phyloP scores from a whole-genome alignment of 2,888 invertebrate genomes.

The Meandrusa payeni region DNA sequence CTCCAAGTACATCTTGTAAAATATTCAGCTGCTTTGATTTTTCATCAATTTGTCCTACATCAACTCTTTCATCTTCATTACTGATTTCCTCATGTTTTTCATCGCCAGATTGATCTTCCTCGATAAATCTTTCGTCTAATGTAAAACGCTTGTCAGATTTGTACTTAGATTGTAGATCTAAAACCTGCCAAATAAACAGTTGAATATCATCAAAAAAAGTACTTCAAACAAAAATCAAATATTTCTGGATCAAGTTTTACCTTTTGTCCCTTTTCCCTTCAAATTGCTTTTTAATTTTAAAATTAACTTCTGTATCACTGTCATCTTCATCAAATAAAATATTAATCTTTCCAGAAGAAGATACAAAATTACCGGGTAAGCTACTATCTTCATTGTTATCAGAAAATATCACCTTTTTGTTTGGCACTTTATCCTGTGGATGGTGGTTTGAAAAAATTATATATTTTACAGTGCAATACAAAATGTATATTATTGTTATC shows the following conservation, averaged over 20 bases:
- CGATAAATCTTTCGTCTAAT: conserved; percentile 87
- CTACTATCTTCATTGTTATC: conserved; percentile 65
- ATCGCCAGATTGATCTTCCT: conserved; percentile 67
- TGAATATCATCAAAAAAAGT: too few species aligned
- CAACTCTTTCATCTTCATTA: conserved; percentile 54
- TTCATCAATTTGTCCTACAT: conserved; percentile 63
- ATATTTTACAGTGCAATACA: too few species aligned
- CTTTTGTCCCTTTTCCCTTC: conserved; percentile 84
- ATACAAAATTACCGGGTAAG: conserved; percentile 5
- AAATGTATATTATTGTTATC: too few species aligned
- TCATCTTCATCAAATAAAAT: conserved; percentile 76
- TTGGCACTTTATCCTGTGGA: conserved; percentile 72
- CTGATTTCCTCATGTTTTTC: conserved; percentile 50
- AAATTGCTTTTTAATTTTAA: conserved; percentile 84
- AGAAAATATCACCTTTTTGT: conserved; percentile 84
- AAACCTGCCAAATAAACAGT: conserved; percentile 81
- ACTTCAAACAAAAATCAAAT: conserved; percentile 11
- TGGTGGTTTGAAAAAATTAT: too few species aligned
- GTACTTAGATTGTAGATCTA: conserved; percentile 86
- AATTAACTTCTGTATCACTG: conserved; percentile 76
- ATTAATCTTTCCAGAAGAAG: conserved; percentile 32
- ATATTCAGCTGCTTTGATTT: conserved; percentile 78
- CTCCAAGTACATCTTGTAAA: conserved; percentile 78
- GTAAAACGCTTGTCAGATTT: conserved; percentile 89
- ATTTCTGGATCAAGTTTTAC: conserved; percentile 40